These are phyloP conservation scores for Menidia beryllina DNA, from an alignment of 2,113 vertebrate species.

Conservation along the genomic window DNA sequence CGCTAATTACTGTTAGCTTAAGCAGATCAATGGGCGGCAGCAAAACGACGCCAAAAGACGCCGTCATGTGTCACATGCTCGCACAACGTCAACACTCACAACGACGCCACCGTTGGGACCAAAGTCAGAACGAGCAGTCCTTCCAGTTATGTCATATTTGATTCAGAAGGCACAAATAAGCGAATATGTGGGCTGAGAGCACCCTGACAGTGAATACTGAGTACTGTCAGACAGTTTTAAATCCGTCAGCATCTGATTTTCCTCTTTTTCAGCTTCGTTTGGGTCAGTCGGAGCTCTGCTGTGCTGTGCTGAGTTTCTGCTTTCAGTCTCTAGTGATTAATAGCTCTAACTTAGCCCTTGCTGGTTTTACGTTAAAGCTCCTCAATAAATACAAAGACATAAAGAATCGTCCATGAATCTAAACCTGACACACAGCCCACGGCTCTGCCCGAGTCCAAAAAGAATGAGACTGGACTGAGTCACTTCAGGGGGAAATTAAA, in stretches of 20 bases:
- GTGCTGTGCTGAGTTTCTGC: too few species aligned
- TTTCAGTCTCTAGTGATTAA: constrained; percentile 50
- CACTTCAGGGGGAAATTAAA: constrained; percentile 48
- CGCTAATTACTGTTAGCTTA: constrained; percentile 73
- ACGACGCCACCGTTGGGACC: constrained; percentile 7
- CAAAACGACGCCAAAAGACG: constrained; percentile 58
- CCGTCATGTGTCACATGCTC: constrained; percentile 67
- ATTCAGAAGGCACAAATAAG: background rate
- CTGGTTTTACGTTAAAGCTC: constrained; percentile 66
- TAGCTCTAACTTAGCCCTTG: constrained; percentile 38
- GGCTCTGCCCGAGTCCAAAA: constrained; percentile 15
- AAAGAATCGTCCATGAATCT: background rate
- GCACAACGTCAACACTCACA: constrained; percentile 37
- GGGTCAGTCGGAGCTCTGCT: too few species aligned
- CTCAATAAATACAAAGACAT: constrained; percentile 17
- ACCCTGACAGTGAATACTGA: too few species aligned
- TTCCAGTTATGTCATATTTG: background rate
- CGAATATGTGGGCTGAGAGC: too few species aligned
- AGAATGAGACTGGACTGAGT: constrained; percentile 54
- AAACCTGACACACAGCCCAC: constrained; percentile 8
- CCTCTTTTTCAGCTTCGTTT: too few species aligned
- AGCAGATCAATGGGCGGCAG: constrained; percentile 72
- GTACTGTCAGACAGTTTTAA: too few species aligned
- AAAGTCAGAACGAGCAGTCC: background rate
- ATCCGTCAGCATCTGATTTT: too few species aligned